Percentiles rank a stretch among this genome's conserved stretches.
Conservation (phyloP, 2,113 vertebrate genomes). For the Phodopus roborovskii region DNA sequence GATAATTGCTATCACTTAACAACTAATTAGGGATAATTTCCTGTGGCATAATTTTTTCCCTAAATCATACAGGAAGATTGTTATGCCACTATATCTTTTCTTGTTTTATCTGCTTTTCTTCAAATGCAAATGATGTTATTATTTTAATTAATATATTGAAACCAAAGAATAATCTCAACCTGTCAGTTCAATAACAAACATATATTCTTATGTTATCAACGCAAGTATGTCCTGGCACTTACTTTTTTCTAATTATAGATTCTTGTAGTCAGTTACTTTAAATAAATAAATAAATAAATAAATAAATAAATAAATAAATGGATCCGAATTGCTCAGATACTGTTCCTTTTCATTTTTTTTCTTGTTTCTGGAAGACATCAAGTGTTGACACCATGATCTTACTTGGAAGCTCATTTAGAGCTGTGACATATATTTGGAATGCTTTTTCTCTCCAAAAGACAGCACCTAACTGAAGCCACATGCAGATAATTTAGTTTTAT, state of each 20-base stretch:
- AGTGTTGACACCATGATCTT: not conserved
- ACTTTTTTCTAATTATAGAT: not conserved
- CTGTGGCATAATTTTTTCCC: not conserved
- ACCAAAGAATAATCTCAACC: constrained; percentile 31
- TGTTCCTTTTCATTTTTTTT: not conserved
- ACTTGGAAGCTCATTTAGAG: not conserved
- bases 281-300: not conserved
- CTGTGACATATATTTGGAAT: not conserved
- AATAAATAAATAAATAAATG: not conserved
- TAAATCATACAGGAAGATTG: not conserved
- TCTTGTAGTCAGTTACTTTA: not conserved
- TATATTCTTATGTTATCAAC: not conserved
- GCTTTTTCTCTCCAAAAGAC: not conserved
- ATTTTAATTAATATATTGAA: not conserved
- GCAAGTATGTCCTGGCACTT: not conserved
- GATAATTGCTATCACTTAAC: not conserved
- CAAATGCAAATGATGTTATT: not conserved
- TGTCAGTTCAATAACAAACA: constrained; percentile 17
- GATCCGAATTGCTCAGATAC: not conserved
- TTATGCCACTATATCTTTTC: not conserved
- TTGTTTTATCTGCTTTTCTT: constrained; percentile 1
- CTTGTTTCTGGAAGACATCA: not conserved
- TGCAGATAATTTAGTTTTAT: not conserved
- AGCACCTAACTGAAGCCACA: not conserved
- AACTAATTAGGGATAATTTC: not conserved